Percentiles rank a stretch among this genome's conserved stretches.
Evolutionary conservation across 2,888 invertebrate species (phyloP).

Genomic region (Alitta virens): DNA sequence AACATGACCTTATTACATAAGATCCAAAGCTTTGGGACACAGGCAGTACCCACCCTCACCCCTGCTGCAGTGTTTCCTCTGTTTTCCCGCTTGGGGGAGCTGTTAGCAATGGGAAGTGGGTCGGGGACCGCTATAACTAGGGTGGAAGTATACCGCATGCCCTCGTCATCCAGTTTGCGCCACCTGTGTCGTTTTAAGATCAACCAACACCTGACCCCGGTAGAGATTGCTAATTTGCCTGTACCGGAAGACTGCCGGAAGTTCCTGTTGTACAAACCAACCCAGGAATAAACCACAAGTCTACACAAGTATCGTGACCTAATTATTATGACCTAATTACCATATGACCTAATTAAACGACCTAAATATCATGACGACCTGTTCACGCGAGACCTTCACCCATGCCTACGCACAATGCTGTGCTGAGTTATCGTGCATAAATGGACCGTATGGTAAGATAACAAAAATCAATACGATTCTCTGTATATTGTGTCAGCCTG

Average conservation of each 20-base stretch:
- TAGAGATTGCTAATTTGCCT: not conserved
- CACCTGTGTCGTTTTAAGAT: conserved; percentile 1
- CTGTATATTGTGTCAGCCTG: no score
- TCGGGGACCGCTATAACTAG: not conserved
- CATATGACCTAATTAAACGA: no score
- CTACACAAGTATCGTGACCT: no score
- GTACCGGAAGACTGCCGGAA: not conserved
- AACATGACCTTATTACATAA: not conserved
- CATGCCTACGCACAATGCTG: no score
- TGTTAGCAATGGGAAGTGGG: not conserved
- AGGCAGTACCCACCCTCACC: not conserved
- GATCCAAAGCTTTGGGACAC: conserved; percentile 1
- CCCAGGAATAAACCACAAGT: not conserved
- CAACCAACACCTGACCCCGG: not conserved
- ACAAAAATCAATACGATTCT: no score
- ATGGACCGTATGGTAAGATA: no score
- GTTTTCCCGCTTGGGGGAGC: not conserved
- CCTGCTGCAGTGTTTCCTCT: not conserved
- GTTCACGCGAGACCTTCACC: no score
- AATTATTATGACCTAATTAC: no score
- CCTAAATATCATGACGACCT: no score
- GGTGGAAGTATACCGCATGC: not conserved
- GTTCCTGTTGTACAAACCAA: not conserved
- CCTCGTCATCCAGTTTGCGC: not conserved
- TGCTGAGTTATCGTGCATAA: no score